Evolutionary conservation across 2,797 vertebrate species (phyloP), one percentile per base, ranked within the genome.

Genomic region (Sandelia bainsii): DNA sequence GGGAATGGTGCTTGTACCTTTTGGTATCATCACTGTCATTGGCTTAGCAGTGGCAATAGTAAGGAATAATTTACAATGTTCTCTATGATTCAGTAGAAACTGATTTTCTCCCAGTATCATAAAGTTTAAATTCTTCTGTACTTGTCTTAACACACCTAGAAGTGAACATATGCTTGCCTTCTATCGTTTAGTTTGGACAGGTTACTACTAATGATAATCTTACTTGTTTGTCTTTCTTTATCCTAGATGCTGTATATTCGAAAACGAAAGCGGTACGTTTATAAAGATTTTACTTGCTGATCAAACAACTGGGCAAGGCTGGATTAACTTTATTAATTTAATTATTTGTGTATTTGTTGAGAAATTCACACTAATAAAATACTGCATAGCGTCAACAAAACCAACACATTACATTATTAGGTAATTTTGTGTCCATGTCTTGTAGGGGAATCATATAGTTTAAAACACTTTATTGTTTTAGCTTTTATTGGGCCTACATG

Each of bases 171-270:
- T 1, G 3, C 25, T 17, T 23, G 3, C 2, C 19, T 4, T 70
- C 10, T 16, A 44, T 48, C 0, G 20, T 45, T 53, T 53, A 19
- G 1, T 63, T 49, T 46, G 14, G 20, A 44, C 2, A 22, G 27
- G 16, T 63, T 58, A 11, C 3, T 65, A 64, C 1, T 48, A n/a
- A 20, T 13, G 10, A 40, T n/a, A 27, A 44, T 17, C 22, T 23
- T 20, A 27, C 23, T 60, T 60, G 5, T 58, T 57, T 68, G 16
- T 72, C 34, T 56, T 44, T 72, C 49, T 68, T 48, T 77, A 64
- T 79, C 88, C 52, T 83, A 99, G 98, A 96, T 98, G 93, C 94
- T 99, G 82, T 99, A 99, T 79, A 96, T 99, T 92, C 96, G 97
- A 88, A 99, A 99, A 93, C 94, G 95, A 79, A 99, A 98, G 91